Conservation (phyloP, 2,888 invertebrate genomes). For the Ditylenchus weischeri region DNA sequence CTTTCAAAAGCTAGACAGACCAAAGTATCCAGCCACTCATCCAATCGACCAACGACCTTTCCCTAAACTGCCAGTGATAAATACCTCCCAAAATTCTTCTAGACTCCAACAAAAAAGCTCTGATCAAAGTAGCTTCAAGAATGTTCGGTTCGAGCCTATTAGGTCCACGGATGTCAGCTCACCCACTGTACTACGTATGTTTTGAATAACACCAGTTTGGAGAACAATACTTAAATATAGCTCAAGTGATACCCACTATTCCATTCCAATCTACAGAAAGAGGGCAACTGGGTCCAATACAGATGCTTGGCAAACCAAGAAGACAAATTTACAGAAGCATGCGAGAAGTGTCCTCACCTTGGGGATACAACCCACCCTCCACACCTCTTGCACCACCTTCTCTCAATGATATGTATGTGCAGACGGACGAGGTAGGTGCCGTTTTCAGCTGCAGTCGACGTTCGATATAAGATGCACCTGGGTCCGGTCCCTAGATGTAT, state of each 20-base stretch:
- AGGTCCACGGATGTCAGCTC: not conserved
- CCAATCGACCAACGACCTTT: not conserved
- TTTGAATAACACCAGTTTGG: not conserved
- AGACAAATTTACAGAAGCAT: constrained; percentile 4
- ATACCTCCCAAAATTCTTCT: constrained; percentile 13
- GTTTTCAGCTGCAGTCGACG: too few species aligned
- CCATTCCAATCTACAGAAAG: not conserved
- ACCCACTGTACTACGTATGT: not conserved
- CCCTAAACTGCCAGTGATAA: constrained; percentile 6
- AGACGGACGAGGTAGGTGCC: constrained; percentile 27
- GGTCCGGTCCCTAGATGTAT: too few species aligned
- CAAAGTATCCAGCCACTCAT: too few species aligned
- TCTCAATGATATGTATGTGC: constrained; percentile 19
- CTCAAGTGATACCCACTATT: not conserved
- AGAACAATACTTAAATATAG: not conserved
- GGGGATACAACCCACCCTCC: constrained; percentile 27
- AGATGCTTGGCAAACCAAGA: too few species aligned
- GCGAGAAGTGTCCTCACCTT: constrained; percentile 1
- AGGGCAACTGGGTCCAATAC: too few species aligned
- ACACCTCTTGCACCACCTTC: constrained; percentile 24
- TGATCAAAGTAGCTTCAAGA: not conserved
- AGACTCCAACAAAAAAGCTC: not conserved
- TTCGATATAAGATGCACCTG: too few species aligned
- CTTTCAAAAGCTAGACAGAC: too few species aligned
- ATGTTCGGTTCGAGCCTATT: not conserved